Base-by-base conservation (phyloP, 2,888 invertebrate genomes). In the Thera britannica region DNA sequence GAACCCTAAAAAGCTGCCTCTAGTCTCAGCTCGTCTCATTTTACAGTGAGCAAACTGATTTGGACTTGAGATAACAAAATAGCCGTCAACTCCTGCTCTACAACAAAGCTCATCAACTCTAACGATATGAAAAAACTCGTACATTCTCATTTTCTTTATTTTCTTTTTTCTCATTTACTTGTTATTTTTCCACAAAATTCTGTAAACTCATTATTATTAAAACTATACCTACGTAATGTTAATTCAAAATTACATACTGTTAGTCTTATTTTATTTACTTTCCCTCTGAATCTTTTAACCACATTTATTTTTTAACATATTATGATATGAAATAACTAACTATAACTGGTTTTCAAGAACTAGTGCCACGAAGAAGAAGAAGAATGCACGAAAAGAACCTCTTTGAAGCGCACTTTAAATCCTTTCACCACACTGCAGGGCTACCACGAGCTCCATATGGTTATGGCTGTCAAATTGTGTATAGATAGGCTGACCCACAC, bases 41-140 rank as follows among this genome's bases (percentile, higher is more conserved):
- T 23, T 23, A 23, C 23, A 23, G 23, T 23, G 23, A 23, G 23
- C 41, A 4, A 41, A 41, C 7, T 5, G 6, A 41, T 41, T 51
- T 46, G 44, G 9, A 41, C 12, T 46, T 62, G 3, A 35, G 35
- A 38, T 51, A 9, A 11, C 35, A 62, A n/a, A 58, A 44, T 38
- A n/a, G 6, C 38, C 56, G 38, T 36, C 3, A 68, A 70, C 82
- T 79, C 77, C 61, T 34, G 44, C 62, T 65, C 78, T 80, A 78
- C 61, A 46, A 64, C 68, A 59, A 62, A 68, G 75, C 76, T 78
- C 86, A 78, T 88, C 83, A 87, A 86, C 83, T 83, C 81, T 76
- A 78, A 79, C 79, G 78, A 77, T 75, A 79, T 84, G 82, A 81
- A 82, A 77, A 79, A 75, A 65, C 66, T 79, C 77, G 80, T 77